Evolutionary conservation across 2,113 vertebrate species (phyloP).

Genomic region (Holacanthus passer): DNA sequence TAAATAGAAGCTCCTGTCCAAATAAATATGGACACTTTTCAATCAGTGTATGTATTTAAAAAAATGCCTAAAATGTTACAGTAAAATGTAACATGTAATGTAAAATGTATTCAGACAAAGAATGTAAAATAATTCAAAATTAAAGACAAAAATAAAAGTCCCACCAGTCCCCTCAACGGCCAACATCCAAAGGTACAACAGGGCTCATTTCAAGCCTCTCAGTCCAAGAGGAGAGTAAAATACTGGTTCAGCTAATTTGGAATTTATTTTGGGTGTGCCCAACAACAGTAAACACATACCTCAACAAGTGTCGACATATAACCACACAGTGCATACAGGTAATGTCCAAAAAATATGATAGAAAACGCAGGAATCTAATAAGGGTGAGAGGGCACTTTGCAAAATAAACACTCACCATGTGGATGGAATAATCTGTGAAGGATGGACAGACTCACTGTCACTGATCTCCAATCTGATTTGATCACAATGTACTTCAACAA

Average conservation of each 20-base stretch:
- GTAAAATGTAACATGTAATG: background rate
- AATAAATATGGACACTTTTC: background rate
- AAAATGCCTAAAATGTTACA: background rate
- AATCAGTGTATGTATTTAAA: background rate
- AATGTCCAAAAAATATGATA: too few relatives aligned
- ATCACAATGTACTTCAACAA: constrained; percentile 13
- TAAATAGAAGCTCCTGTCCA: background rate
- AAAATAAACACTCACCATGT: constrained; percentile 3
- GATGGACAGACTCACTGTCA: background rate
- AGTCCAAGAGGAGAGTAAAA: background rate
- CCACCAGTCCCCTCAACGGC: background rate
- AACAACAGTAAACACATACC: too few relatives aligned
- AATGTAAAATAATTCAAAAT: too few relatives aligned
- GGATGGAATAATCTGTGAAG: background rate
- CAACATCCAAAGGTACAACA: background rate
- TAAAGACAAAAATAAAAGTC: background rate
- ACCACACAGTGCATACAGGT: too few relatives aligned
- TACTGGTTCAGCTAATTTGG: too few relatives aligned
- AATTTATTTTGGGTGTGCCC: too few relatives aligned
- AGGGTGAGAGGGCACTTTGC: background rate
- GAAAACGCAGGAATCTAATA: background rate
- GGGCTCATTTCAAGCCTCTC: background rate
- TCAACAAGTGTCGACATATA: too few relatives aligned
- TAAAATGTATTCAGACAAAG: too few relatives aligned
- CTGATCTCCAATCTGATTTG: background rate